Conservation (phyloP, 1,140 invertebrate species). For the Lepidurus arcticus region DNA sequence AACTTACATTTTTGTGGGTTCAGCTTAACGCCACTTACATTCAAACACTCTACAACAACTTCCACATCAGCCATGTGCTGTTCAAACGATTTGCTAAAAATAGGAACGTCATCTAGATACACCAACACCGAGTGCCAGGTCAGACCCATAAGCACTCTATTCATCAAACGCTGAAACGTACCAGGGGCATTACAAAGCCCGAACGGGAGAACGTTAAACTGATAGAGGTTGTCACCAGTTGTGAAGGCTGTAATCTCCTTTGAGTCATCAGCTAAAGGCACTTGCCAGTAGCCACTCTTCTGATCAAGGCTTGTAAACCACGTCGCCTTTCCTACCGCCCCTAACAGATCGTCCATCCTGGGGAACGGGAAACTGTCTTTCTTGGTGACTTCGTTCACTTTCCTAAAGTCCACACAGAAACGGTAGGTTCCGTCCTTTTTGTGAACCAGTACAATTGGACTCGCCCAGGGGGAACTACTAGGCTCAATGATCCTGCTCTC, state of each 20-base stretch:
- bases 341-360: slow-evolving; percentile 45
- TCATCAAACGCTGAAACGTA: slow-evolving; percentile 37
- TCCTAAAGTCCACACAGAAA: slow-evolving; percentile 46
- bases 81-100: slow-evolving; percentile 40
- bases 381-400: slow-evolving; percentile 43
- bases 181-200: slow-evolving; percentile 12
- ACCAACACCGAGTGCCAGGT: slow-evolving; percentile 36
- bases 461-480: slow-evolving; percentile 38
- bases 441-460: slow-evolving; percentile 40
- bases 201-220: slow-evolving; percentile 44
- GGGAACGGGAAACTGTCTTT: slow-evolving; percentile 47
- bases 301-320: slow-evolving; percentile 46
- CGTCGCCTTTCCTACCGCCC: slow-evolving; percentile 39
- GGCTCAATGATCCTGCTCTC: slow-evolving; percentile 16
- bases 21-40: slow-evolving; percentile 25
- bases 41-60: slow-evolving; percentile 40
- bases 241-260: slow-evolving; percentile 49
- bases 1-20: not conserved
- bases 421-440: slow-evolving; percentile 42
- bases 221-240: slow-evolving; percentile 43
- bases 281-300: slow-evolving; percentile 46
- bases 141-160: slow-evolving; percentile 35
- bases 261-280: slow-evolving; percentile 41
- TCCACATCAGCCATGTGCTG: slow-evolving; percentile 43
- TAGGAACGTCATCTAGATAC: slow-evolving; percentile 49